Conservation (phyloP, 2,888 invertebrate species). For the Dryococelus australis region DNA sequence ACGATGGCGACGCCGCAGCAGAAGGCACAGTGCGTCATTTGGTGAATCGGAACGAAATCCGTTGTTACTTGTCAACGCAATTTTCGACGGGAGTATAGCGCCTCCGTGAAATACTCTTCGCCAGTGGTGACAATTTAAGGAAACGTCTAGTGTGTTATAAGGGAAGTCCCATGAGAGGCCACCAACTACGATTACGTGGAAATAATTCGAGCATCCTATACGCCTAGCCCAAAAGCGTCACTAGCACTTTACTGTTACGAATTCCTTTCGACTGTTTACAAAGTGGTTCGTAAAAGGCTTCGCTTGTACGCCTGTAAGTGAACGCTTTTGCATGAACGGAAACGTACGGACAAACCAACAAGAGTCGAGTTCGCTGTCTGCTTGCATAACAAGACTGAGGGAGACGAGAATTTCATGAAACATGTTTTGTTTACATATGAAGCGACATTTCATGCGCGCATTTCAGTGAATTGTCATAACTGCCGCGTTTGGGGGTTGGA, state of each 20-base stretch:
- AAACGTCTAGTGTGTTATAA: neutral
- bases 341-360: neutral
- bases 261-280: neutral
- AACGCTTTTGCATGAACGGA: neutral
- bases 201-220: neutral
- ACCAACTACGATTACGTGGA: neutral
- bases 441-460: neutral
- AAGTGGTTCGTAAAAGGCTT: constrained; percentile 2
- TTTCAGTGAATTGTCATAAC: neutral
- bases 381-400: constrained; percentile 18
- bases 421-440: neutral
- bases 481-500: neutral
- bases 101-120: neutral
- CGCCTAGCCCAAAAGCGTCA: neutral
- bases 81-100: no score
- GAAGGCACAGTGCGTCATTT: no score
- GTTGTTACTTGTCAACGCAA: no score
- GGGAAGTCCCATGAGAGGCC: neutral
- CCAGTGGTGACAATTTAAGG: neutral
- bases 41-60: no score
- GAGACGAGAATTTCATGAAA: neutral
- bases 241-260: neutral
- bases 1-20: no score
- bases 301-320: neutral
- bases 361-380: neutral